phyloP scores from a whole-genome alignment of 2,888 invertebrate genomes.

The Beris chalybata region DNA sequence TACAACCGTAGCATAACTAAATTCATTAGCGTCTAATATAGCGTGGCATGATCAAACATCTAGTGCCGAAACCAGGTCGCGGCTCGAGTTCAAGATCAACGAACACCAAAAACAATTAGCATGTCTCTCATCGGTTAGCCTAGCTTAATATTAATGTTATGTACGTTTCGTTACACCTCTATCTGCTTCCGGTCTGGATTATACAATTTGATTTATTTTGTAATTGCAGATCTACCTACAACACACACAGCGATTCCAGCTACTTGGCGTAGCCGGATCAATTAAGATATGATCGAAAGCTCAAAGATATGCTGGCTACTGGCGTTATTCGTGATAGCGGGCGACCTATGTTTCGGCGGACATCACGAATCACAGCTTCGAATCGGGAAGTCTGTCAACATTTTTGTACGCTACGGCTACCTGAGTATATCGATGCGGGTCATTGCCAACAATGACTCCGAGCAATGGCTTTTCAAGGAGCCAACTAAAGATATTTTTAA shows the following conservation, averaged over 20 bases:
- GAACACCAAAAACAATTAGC: not conserved
- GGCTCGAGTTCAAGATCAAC: slow-evolving; percentile 26
- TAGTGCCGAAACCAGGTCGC: slow-evolving; percentile 6
- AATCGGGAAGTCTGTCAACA: slow-evolving; percentile 82
- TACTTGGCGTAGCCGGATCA: slow-evolving; percentile 30
- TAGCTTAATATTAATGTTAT: not conserved
- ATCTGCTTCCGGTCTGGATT: not conserved
- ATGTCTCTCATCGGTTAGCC: no score
- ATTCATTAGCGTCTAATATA: slow-evolving; percentile 6
- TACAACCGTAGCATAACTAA: not conserved
- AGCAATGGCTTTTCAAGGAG: slow-evolving; percentile 70
- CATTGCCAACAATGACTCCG: slow-evolving; percentile 77
- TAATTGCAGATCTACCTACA: not conserved
- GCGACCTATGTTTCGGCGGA: slow-evolving; percentile 45
- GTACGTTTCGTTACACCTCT: not conserved
- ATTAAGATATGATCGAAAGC: slow-evolving; percentile 51
- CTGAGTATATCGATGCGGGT: slow-evolving; percentile 83
- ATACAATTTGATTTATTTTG: slow-evolving; percentile 30
- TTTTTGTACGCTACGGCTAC: slow-evolving; percentile 78
- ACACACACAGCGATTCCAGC: slow-evolving; percentile 5
- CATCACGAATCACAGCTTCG: slow-evolving; percentile 57
- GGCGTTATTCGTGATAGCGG: slow-evolving; percentile 49
- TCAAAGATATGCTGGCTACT: slow-evolving; percentile 49
- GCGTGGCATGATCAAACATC: no score
- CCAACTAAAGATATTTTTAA: slow-evolving; percentile 63